Conservation (phyloP, 2,797 vertebrate species). For the Lepus townsendii region DNA sequence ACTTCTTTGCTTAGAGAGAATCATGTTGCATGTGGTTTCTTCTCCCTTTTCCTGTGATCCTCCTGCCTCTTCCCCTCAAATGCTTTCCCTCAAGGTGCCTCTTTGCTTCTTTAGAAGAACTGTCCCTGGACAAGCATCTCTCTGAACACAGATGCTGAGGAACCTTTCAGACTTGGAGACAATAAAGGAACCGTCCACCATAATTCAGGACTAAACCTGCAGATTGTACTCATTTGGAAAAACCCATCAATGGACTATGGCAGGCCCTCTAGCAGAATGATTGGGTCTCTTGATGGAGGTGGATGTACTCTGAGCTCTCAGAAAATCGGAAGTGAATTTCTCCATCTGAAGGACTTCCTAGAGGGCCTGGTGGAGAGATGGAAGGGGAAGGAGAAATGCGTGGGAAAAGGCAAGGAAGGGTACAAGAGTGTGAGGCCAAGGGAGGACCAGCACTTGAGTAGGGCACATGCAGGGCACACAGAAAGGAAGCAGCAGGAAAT, state of each 20-base stretch:
- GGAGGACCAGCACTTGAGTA: not conserved
- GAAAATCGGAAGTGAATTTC: conserved; percentile 23
- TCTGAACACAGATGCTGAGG: not conserved
- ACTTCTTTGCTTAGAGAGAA: conserved; percentile 60
- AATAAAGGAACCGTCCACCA: not conserved
- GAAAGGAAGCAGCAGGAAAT: too few species aligned
- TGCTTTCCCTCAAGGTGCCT: not conserved
- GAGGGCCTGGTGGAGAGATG: not conserved
- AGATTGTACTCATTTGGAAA: not conserved
- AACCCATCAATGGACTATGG: not conserved
- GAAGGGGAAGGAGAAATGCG: not conserved
- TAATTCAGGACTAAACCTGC: not conserved
- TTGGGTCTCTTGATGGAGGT: not conserved
- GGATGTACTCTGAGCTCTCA: not conserved
- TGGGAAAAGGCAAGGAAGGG: not conserved
- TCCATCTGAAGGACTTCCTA: not conserved
- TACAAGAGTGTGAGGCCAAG: not conserved
- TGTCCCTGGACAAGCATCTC: not conserved
- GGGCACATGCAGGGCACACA: accelerated
- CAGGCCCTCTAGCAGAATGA: not conserved
- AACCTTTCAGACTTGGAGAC: not conserved
- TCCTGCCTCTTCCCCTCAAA: not conserved
- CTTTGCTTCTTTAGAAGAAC: conserved; percentile 12
- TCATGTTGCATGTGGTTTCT: not conserved
- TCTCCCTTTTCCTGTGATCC: not conserved